phyloP scores from a whole-genome alignment of 2,888 invertebrate species.

The Meiosimyza platycephala region DNA sequence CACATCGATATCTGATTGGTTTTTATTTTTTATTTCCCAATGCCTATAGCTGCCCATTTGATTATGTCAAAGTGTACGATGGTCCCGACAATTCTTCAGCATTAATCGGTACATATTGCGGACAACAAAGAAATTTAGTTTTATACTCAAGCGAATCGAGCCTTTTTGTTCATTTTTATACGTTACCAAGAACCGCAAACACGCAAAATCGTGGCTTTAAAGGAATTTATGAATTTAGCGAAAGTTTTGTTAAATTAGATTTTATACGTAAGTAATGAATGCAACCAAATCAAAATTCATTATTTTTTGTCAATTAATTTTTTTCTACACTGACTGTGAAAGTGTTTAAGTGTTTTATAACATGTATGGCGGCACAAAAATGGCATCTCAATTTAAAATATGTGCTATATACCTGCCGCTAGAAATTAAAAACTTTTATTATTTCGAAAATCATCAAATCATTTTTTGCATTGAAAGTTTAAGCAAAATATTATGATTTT shows the following conservation, averaged over 20 bases:
- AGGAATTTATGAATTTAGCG: constrained; percentile 98
- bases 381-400: no score
- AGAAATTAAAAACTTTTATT: no score
- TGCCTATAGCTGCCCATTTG: constrained; percentile 91
- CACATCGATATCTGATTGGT: constrained; percentile 15
- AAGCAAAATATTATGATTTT: no score
- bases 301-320: constrained; percentile 11
- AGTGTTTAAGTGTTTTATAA: no score
- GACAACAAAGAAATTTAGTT: constrained; percentile 95
- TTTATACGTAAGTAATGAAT: constrained; percentile 69
- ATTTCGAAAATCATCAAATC: no score
- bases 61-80: constrained; percentile 97
- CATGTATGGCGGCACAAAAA: no score
- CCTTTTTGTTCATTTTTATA: constrained; percentile 91
- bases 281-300: not conserved
- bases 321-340: not conserved
- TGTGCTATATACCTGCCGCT: no score
- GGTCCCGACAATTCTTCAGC: constrained; percentile 89
- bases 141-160: constrained; percentile 93
- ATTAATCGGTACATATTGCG: constrained; percentile 96
- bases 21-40: not conserved
- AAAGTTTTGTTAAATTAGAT: constrained; percentile 98
- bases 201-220: constrained; percentile 98
- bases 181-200: constrained; percentile 90
- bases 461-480: no score